Conservation (phyloP, 1,140 invertebrate genomes). For the Ceratina australensis region DNA sequence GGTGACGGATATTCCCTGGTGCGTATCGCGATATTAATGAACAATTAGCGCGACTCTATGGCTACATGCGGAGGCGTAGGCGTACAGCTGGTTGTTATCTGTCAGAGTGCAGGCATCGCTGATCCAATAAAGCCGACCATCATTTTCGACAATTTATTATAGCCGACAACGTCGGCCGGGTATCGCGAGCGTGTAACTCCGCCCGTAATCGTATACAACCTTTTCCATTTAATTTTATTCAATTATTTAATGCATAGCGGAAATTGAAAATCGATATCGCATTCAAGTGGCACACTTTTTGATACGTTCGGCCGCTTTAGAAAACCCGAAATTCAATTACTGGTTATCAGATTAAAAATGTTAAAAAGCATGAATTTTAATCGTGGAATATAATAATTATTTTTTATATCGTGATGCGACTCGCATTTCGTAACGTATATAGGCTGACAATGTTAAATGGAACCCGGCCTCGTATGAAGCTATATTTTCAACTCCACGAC, state of each 20-base stretch:
- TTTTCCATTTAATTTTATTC: background rate
- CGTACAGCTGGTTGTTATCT: conserved; percentile 28
- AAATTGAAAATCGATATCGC: conserved; percentile 2
- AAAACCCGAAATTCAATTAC: too few species aligned
- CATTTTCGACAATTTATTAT: conserved; percentile 37
- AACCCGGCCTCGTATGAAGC: too few species aligned
- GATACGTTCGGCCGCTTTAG: too few species aligned
- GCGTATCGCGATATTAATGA: conserved; percentile 29
- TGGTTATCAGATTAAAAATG: too few species aligned
- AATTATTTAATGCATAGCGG: background rate
- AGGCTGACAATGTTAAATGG: too few species aligned
- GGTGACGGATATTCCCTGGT: conserved; percentile 10
- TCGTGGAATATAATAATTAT: too few species aligned
- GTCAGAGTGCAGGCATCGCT: conserved; percentile 27
- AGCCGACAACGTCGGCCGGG: background rate
- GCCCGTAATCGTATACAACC: background rate
- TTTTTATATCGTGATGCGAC: too few species aligned
- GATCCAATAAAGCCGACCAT: conserved; percentile 36
- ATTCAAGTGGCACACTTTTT: background rate
- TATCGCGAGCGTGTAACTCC: background rate
- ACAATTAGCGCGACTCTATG: conserved; percentile 20
- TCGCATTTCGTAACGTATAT: too few species aligned
- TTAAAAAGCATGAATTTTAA: too few species aligned
- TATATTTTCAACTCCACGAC: too few species aligned
- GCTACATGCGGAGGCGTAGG: background rate